Conservation (phyloP, 2,797 vertebrate species). For the Ceryle rudis region DNA sequence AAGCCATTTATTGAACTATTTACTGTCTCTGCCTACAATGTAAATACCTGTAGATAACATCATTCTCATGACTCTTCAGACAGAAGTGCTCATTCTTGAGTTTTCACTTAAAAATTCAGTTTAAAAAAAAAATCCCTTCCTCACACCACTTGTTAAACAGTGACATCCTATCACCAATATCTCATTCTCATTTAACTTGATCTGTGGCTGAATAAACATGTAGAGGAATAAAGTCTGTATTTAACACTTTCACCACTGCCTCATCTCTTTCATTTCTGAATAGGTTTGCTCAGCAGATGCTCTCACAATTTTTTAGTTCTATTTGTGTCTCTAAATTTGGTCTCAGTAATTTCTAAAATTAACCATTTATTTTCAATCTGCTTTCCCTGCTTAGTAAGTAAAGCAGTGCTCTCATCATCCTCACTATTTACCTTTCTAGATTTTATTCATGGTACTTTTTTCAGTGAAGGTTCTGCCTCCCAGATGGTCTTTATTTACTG, state of each 20-base stretch:
- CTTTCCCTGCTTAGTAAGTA: not conserved
- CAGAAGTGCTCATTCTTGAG: not conserved
- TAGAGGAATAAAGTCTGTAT: not conserved
- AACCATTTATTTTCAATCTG: not conserved
- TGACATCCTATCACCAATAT: not conserved
- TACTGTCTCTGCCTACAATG: not conserved
- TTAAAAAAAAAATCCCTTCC: not conserved
- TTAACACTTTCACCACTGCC: not conserved
- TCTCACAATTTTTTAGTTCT: not conserved
- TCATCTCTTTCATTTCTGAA: not conserved
- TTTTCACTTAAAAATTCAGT: not conserved
- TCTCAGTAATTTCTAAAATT: not conserved
- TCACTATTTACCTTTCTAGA: not conserved
- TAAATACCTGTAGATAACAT: not conserved
- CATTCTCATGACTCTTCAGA: not conserved
- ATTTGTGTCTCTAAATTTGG: not conserved
- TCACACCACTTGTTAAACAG: not conserved
- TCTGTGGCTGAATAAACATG: not conserved
- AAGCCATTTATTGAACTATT: not conserved
- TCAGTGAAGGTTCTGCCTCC: not conserved
- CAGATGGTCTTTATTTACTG: not conserved
- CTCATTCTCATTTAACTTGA: not conserved
- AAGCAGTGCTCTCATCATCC: not conserved
- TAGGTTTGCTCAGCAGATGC: not conserved
- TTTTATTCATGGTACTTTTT: not conserved